Evolutionary conservation across 2,888 invertebrate genomes (phyloP).

Genomic region (Zaprionus bogoriensis): DNA sequence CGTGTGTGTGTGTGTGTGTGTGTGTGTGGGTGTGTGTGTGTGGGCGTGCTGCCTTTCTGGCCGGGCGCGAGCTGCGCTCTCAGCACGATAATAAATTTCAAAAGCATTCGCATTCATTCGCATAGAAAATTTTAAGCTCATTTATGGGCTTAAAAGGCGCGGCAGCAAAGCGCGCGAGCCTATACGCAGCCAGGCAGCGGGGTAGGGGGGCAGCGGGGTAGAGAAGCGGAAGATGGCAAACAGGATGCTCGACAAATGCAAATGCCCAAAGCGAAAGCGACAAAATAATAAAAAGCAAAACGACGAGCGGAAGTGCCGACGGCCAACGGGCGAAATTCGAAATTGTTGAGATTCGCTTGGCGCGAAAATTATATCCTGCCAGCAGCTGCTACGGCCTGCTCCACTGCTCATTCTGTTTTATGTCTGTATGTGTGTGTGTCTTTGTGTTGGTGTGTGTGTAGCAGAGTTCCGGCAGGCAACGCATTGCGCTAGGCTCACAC

Average conservation of each 20-base stretch:
- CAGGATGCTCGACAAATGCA: conserved; percentile 66
- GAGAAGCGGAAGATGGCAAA: conserved; percentile 33
- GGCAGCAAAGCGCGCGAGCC: too few species aligned
- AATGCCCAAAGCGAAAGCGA: conserved; percentile 58
- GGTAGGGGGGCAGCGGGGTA: background rate
- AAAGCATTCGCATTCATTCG: conserved; percentile 79
- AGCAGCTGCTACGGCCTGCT: background rate
- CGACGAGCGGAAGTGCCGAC: conserved; percentile 59
- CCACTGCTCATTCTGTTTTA: too few species aligned
- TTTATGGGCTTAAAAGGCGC: conserved; percentile 79
- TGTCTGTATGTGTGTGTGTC: conserved; percentile 6
- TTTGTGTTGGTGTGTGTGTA: background rate
- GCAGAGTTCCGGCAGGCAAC: conserved; percentile 34
- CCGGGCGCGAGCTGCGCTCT: conserved; percentile 11
- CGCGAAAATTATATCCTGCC: conserved; percentile 70
- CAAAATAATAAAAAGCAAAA: conserved; percentile 50
- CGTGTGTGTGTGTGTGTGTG: background rate
- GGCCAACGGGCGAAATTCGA: conserved; percentile 55
- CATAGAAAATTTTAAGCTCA: conserved; percentile 82
- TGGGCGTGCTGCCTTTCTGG: background rate
- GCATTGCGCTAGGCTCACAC: conserved; percentile 62
- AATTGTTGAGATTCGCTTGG: conserved; percentile 70
- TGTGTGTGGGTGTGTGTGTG: conserved; percentile 15
- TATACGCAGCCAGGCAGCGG: too few species aligned
- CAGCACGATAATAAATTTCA: conserved; percentile 72